These are phyloP conservation scores for Caenorhabditis doughertyi DNA, from an alignment of 2,888 invertebrate species.

Conservation along the genomic window DNA sequence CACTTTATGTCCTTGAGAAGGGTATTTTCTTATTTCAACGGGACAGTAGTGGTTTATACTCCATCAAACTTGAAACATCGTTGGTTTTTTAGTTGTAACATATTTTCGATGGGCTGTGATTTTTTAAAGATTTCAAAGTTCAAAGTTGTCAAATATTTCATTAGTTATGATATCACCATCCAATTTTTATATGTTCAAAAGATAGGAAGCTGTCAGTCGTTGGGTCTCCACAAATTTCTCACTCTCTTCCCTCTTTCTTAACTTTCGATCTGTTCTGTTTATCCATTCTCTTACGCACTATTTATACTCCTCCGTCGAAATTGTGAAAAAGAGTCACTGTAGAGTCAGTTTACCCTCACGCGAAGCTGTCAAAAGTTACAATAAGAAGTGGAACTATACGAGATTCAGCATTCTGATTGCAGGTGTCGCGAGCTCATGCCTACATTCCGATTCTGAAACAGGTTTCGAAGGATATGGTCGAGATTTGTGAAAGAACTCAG, in stretches of 20 bases:
- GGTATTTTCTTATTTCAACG: too few relatives aligned
- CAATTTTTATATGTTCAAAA: not conserved
- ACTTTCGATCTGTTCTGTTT: conserved; percentile 45
- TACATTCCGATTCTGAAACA: conserved; percentile 59
- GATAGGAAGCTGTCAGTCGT: conserved; percentile 40
- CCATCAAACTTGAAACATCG: too few relatives aligned
- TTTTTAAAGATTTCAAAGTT: not conserved
- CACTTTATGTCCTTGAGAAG: not conserved
- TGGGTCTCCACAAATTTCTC: not conserved
- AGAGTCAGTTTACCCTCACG: not conserved
- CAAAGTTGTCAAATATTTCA: not conserved
- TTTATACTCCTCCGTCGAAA: conserved; percentile 32
- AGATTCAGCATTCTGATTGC: not conserved
- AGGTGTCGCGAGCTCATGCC: conserved; percentile 53
- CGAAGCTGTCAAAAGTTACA: conserved; percentile 48
- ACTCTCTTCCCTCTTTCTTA: not conserved
- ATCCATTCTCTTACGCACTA: conserved; percentile 57
- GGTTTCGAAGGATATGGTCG: conserved; percentile 63
- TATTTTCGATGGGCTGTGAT: too few relatives aligned
- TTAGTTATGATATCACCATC: conserved; percentile 22
- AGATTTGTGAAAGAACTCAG: conserved; percentile 57
- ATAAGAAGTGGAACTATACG: conserved; percentile 5
- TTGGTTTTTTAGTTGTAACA: too few relatives aligned
- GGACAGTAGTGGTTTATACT: too few relatives aligned
- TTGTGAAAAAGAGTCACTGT: conserved; percentile 29